These are phyloP conservation scores for Conomelus anceps DNA, from an alignment of 2,888 invertebrate species.

Conservation along the genomic window DNA sequence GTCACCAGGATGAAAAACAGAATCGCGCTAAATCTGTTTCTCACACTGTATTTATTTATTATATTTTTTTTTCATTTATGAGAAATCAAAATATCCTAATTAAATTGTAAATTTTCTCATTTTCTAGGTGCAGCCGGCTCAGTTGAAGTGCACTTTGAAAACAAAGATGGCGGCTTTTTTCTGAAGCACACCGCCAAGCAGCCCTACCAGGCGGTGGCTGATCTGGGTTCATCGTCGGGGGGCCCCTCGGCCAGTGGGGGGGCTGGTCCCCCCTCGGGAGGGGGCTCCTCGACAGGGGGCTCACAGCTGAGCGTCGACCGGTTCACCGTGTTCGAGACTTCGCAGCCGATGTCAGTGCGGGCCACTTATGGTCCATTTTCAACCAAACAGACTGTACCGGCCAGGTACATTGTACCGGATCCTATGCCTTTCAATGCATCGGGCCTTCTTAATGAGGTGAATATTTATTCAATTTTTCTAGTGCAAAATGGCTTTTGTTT, in stretches of 20 bases:
- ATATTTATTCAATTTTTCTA: too few species aligned
- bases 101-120: conserved; percentile 35
- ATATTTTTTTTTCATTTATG: background rate
- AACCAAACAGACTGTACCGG: conserved; percentile 89
- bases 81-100: background rate
- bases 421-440: conserved; percentile 45
- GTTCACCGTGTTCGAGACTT: conserved; percentile 86
- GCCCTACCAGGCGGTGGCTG: conserved; percentile 46
- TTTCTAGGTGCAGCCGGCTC: conserved; percentile 60
- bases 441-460: conserved; percentile 29
- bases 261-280: conserved; percentile 22
- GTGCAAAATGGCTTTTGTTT: too few species aligned
- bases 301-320: conserved; percentile 75
- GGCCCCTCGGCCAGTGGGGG: conserved; percentile 41
- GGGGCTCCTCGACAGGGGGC: conserved; percentile 31
- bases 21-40: background rate
- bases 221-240: conserved; percentile 41
- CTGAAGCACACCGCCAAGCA: conserved; percentile 73
- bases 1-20: too few species aligned
- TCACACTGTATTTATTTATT: background rate
- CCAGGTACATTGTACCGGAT: conserved; percentile 80
- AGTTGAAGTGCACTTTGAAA: conserved; percentile 87
- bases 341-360: conserved; percentile 82
- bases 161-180: conserved; percentile 86
- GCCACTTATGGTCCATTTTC: conserved; percentile 93